These are phyloP conservation scores for Pecten maximus DNA, from an alignment of 2,888 invertebrate genomes.

Conservation along the genomic window DNA sequence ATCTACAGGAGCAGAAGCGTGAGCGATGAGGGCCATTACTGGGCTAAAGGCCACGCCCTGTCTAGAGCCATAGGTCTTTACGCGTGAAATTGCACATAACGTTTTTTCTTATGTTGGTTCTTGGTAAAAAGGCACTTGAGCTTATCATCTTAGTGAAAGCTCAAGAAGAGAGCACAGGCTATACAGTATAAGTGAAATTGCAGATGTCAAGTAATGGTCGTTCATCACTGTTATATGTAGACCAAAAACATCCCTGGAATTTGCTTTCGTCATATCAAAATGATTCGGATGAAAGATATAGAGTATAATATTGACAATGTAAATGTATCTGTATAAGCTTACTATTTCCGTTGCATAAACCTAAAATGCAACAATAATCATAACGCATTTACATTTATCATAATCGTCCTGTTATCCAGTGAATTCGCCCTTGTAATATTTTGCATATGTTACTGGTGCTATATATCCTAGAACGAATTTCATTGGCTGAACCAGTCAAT, in stretches of 20 bases:
- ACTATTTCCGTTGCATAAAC: too few relatives aligned
- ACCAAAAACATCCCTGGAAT: not conserved
- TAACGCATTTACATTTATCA: too few relatives aligned
- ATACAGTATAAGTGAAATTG: not conserved
- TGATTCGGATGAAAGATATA: too few relatives aligned
- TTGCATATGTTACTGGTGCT: too few relatives aligned
- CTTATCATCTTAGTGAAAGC: not conserved
- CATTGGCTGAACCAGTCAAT: too few relatives aligned
- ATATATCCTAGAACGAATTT: too few relatives aligned
- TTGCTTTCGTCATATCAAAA: too few relatives aligned
- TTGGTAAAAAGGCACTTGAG: not conserved
- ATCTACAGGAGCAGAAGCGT: not conserved
- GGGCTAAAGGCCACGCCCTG: slow-evolving; percentile 17
- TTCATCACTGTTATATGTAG: not conserved
- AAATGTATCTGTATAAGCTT: too few relatives aligned
- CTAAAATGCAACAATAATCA: too few relatives aligned
- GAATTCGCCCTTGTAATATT: too few relatives aligned
- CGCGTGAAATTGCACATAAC: slow-evolving; percentile 24
- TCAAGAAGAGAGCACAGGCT: not conserved
- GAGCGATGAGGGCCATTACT: not conserved
- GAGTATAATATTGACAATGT: too few relatives aligned
- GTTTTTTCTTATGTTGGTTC: not conserved
- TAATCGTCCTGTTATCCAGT: too few relatives aligned
- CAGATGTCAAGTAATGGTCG: not conserved
- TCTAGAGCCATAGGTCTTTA: slow-evolving; percentile 30